These are phyloP conservation scores for Habroteleia sp. DNA, from an alignment of 2,888 invertebrate species.

Conservation along the genomic window DNA sequence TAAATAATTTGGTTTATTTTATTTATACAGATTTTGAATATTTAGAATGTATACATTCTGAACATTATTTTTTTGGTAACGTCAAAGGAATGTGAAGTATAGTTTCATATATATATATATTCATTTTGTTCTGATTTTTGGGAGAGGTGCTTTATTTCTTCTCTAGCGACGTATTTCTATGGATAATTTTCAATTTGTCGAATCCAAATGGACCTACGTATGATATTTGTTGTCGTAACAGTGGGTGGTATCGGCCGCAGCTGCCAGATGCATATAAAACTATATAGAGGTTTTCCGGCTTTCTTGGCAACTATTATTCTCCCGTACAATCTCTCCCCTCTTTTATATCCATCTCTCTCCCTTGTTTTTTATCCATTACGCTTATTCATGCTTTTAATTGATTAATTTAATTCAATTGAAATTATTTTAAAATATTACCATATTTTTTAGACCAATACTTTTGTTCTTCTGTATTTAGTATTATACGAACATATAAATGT, in stretches of 20 bases:
- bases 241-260: constrained; percentile 67
- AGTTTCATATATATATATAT: no score
- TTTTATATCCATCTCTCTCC: constrained; percentile 3
- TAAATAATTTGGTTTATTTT: no score
- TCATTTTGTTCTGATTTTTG: constrained; percentile 1
- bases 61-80: no score
- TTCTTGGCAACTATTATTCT: constrained; percentile 35
- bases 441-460: no score
- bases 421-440: no score
- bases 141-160: constrained; percentile 14
- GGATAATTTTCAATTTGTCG: constrained; percentile 65
- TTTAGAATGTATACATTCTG: no score
- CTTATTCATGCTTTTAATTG: constrained; percentile 7
- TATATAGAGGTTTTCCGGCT: constrained; percentile 43
- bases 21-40: no score
- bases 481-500: no score
- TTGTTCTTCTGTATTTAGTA: no score
- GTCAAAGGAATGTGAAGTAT: no score
- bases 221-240: constrained; percentile 67
- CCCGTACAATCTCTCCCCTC: not conserved
- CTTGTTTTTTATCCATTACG: constrained; percentile 2
- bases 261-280: constrained; percentile 65
- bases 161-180: constrained; percentile 34
- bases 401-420: no score
- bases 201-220: constrained; percentile 60